Evolutionary conservation across 1,140 invertebrate genomes (phyloP), one percentile per base, ranked within the genome.

Genomic region (Caenorhabditis tropicalis): DNA sequence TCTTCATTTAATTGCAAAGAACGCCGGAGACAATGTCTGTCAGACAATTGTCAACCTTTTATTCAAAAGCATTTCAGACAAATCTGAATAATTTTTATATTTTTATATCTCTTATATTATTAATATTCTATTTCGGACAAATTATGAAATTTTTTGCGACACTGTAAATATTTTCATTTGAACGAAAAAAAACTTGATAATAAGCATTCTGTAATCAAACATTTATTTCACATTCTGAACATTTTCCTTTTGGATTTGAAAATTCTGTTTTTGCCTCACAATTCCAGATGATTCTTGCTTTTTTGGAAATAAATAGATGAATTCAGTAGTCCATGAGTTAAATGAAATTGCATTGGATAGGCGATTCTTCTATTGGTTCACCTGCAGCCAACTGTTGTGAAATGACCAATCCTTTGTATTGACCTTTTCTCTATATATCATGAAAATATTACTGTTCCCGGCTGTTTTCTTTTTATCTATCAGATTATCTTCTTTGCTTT

Each of bases 1-100:
- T 33, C 74, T 84, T 16, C 49, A 70, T 31, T 29, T 84, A 33
- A 80, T 84, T 21, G 43, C 83, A 15, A 74, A 43, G 48, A 84
- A 84, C 56, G 83, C 83, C 15, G 83, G 83, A 79, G 83, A 84
- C 21, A 39, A 27, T 39, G 83, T 84, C 21, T 74, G 65, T 15
- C 65, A 74, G 21, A 74, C 9, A 43, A 36, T 74, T 2, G 65
- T 74, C 36, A 46, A 24, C 36, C n/a, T 43, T 1, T 43, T 74
- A n/a, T 74, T 74, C 36, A 39, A 74, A 21, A 74, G 43, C n/a
- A 33, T 74, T 24, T 74, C 65, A 6, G 65, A 74, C 43, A 74
- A 74, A 43, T 74, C 65, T 74, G 19, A 74, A 74, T 74, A 46
- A 43, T 74, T 27, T 21, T 12, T 56, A 19, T 27, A n/a, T 21